A percentile compares a stretch with the other conserved stretches of the same genome.
Evolutionary conservation across 2,113 vertebrate species (phyloP).

Genomic region (Lichenostomus cassidix): DNA sequence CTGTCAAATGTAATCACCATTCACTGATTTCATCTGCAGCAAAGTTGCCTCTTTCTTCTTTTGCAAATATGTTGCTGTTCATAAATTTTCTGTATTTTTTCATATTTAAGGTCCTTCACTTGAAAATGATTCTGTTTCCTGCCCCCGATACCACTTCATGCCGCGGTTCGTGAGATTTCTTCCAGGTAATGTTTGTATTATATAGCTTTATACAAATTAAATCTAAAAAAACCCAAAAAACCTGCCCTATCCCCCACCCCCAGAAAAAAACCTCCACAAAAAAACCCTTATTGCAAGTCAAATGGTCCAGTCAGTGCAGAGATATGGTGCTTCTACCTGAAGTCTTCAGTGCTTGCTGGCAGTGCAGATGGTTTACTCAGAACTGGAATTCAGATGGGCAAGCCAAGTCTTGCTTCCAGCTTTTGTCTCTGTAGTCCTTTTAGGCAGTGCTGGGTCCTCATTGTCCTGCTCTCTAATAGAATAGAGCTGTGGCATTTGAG

Average conservation of each 20-base stretch:
- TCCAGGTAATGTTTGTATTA: conserved; percentile 81
- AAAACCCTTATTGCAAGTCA: neutral
- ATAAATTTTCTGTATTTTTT: neutral
- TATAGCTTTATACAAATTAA: neutral
- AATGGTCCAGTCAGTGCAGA: neutral
- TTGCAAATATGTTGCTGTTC: neutral
- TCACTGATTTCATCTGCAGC: neutral
- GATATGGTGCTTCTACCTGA: neutral
- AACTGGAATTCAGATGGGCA: neutral
- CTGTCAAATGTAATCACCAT: neutral
- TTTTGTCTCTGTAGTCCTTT: neutral
- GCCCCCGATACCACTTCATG: conserved; percentile 96
- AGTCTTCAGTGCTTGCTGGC: neutral
- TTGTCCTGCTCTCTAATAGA: rapidly evolving
- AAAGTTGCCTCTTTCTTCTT: neutral
- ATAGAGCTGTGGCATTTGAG: neutral
- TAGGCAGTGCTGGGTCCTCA: neutral
- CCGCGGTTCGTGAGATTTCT: conserved; percentile 96
- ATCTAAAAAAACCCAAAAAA: neutral
- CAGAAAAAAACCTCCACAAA: neutral
- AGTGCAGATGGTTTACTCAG: neutral
- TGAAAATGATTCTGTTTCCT: conserved; percentile 76
- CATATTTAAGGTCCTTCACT: conserved; percentile 80
- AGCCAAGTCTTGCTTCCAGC: neutral
- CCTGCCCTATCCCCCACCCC: rapidly evolving